Evolutionary conservation across 2,797 vertebrate genomes (phyloP).

Genomic region (Eulemur mongoz): DNA sequence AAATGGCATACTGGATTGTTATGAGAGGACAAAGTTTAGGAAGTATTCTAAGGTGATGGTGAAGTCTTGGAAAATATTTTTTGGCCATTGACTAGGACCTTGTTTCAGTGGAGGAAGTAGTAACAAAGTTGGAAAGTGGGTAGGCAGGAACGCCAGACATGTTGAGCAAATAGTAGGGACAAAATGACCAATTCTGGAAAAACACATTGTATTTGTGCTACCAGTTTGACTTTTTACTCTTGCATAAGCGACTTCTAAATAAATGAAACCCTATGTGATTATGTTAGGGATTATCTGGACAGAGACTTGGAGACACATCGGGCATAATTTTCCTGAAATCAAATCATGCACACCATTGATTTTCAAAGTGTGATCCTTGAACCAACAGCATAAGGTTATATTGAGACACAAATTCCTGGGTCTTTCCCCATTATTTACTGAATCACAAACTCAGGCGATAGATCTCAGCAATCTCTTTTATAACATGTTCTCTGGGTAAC

Average conservation of each 20-base stretch:
- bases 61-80: background rate
- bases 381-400: background rate
- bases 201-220: background rate
- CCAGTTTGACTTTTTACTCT: background rate
- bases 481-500: background rate
- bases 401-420: background rate
- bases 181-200: background rate
- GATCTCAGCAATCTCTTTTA: background rate
- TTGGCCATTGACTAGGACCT: background rate
- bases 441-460: background rate
- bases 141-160: background rate
- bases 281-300: background rate
- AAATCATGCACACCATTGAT: background rate
- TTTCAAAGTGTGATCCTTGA: background rate
- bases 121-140: too few species aligned
- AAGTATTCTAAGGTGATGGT: background rate
- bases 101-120: background rate
- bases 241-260: background rate
- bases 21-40: background rate
- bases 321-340: background rate
- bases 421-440: background rate
- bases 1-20: background rate
- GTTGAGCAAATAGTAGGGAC: background rate
- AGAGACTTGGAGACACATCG: background rate
- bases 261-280: background rate